Evolutionary conservation across 1,140 invertebrate species (phyloP).

Genomic region (Cydia pomonella): DNA sequence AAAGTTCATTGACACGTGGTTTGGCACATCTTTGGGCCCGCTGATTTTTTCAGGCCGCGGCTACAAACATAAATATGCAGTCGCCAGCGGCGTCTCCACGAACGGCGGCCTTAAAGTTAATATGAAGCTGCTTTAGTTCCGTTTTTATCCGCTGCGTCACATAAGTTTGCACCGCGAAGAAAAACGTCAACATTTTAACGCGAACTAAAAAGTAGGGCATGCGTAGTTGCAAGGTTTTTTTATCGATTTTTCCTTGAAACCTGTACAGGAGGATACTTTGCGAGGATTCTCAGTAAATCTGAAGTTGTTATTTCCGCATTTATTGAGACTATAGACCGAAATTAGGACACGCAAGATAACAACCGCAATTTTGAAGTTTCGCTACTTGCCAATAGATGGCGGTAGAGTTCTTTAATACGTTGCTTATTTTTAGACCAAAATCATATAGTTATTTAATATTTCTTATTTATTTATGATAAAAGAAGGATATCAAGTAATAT

Average conservation of each 20-base stretch:
- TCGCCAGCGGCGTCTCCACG: not conserved
- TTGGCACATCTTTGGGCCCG: constrained; percentile 72
- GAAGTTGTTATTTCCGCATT: constrained; percentile 49
- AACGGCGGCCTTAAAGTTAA: not conserved
- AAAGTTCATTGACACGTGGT: constrained; percentile 75
- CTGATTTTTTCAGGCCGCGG: constrained; percentile 63
- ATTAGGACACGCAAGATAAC: constrained; percentile 66
- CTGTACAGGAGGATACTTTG: constrained; percentile 48
- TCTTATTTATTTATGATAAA: not conserved
- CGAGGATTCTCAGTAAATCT: constrained; percentile 44
- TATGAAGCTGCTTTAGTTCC: constrained; percentile 15
- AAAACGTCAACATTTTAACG: constrained; percentile 62
- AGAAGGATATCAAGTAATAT: constrained; percentile 26
- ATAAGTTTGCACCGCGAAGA: constrained; percentile 45
- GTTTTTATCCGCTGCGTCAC: not conserved
- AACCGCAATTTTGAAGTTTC: constrained; percentile 46
- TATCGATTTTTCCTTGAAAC: constrained; percentile 64
- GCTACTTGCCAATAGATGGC: constrained; percentile 71
- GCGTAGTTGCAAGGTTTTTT: constrained; percentile 52
- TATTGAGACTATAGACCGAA: constrained; percentile 57
- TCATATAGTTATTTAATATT: constrained; percentile 35
- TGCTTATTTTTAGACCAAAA: not conserved
- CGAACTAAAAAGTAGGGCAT: constrained; percentile 68
- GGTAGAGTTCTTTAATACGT: constrained; percentile 32
- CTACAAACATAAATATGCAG: constrained; percentile 10